phyloP scores from a whole-genome alignment of 2,113 vertebrate genomes.

The Myotis lucifugus region DNA sequence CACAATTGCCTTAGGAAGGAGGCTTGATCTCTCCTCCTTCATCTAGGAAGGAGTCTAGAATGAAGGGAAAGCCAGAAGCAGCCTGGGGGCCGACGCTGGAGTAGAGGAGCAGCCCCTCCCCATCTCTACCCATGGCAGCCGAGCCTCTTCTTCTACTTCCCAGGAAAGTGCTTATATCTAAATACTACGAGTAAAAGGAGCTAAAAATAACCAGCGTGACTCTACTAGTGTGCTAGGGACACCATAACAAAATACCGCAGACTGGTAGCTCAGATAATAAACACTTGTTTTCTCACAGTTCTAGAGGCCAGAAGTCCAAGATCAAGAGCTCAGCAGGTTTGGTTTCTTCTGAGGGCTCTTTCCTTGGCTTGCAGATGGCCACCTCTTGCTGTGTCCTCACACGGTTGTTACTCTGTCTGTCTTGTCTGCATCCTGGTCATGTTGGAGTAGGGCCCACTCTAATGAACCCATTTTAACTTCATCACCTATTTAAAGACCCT shows the following conservation, averaged over 20 bases:
- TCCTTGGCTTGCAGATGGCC: neutral
- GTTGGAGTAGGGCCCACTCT: neutral
- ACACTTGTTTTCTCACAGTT: neutral
- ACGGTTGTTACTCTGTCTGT: neutral
- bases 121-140: neutral
- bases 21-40: neutral
- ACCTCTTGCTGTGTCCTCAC: neutral
- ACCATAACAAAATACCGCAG: neutral
- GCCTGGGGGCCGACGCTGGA: neutral
- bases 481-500: neutral
- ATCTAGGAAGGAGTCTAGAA: neutral
- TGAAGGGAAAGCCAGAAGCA: neutral
- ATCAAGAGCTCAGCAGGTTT: neutral
- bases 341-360: neutral
- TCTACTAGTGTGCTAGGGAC: neutral
- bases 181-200: neutral
- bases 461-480: neutral
- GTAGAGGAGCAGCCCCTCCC: neutral
- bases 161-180: neutral
- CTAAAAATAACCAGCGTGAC: neutral
- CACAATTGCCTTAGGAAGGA: neutral
- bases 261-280: neutral
- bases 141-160: neutral
- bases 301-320: neutral
- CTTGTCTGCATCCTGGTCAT: neutral